Evolutionary conservation across 2,797 vertebrate genomes (phyloP).

Genomic region (Hephaestus fuliginosus): DNA sequence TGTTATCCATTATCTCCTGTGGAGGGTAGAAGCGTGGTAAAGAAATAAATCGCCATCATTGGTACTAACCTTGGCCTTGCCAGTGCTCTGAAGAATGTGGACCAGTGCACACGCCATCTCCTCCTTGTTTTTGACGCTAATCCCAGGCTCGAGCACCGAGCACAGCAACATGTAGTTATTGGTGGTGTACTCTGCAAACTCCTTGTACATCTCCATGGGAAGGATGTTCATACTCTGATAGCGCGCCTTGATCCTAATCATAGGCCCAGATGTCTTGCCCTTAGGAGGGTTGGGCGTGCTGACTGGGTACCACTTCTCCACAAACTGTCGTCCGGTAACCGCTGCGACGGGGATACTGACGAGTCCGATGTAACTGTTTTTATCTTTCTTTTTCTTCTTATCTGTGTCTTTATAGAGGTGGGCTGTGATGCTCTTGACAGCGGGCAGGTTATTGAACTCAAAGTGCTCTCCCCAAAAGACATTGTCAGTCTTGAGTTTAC

Average conservation of each 20-base stretch:
- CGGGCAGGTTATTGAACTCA: slow-evolving; percentile 97
- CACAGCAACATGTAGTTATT: slow-evolving; percentile 98
- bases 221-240: slow-evolving; percentile 98
- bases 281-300: slow-evolving; percentile 93
- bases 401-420: slow-evolving; percentile 99
- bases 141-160: slow-evolving; percentile 93
- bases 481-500: slow-evolving; percentile 99
- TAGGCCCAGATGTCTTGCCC: slow-evolving; percentile 93
- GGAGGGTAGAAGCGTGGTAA: background rate
- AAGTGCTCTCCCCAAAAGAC: slow-evolving; percentile 99
- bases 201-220: slow-evolving; percentile 99
- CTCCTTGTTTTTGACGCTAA: slow-evolving; percentile 99
- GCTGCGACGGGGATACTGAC: slow-evolving; percentile 92
- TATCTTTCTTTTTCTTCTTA: slow-evolving; percentile 99
- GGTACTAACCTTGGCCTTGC: slow-evolving; percentile 95
- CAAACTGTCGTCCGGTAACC: slow-evolving; percentile 93
- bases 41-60: background rate
- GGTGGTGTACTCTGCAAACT: slow-evolving; percentile 98
- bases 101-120: slow-evolving; percentile 98
- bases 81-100: slow-evolving; percentile 98
- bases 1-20: background rate
- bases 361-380: slow-evolving; percentile 96
- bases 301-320: slow-evolving; percentile 98
- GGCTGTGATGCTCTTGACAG: slow-evolving; percentile 91
- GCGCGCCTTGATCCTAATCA: slow-evolving; percentile 97